Evolutionary conservation across 2,113 vertebrate genomes (phyloP).

Genomic region (Propithecus coquereli): DNA sequence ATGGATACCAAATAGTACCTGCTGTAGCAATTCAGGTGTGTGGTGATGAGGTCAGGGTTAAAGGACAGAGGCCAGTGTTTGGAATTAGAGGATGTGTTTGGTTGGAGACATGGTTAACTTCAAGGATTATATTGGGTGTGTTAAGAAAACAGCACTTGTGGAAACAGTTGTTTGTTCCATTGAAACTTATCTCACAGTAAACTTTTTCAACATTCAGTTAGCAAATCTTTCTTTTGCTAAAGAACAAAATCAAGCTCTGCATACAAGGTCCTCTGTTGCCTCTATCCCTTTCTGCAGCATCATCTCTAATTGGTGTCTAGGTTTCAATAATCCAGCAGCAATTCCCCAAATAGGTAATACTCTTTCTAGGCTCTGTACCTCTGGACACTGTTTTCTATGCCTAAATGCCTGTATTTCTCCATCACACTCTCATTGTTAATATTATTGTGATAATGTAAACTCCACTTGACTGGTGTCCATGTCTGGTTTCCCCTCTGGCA

Average conservation of each 20-base stretch:
- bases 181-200: neutral
- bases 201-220: neutral
- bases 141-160: neutral
- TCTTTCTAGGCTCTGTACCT: neutral
- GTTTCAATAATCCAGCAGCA: neutral
- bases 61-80: neutral
- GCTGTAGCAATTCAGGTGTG: neutral
- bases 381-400: neutral
- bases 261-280: neutral
- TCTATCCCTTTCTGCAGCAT: neutral
- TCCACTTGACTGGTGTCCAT: neutral
- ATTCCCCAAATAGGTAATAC: neutral
- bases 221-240: neutral
- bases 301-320: neutral
- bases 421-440: neutral
- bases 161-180: neutral
- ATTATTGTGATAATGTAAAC: neutral
- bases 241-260: neutral
- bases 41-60: neutral
- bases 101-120: neutral
- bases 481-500: neutral
- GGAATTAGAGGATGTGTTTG: neutral
- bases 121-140: neutral
- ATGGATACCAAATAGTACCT: neutral
- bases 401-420: neutral